Evolutionary conservation across 2,888 invertebrate species (phyloP).

Genomic region (Matsumyia berberina): DNA sequence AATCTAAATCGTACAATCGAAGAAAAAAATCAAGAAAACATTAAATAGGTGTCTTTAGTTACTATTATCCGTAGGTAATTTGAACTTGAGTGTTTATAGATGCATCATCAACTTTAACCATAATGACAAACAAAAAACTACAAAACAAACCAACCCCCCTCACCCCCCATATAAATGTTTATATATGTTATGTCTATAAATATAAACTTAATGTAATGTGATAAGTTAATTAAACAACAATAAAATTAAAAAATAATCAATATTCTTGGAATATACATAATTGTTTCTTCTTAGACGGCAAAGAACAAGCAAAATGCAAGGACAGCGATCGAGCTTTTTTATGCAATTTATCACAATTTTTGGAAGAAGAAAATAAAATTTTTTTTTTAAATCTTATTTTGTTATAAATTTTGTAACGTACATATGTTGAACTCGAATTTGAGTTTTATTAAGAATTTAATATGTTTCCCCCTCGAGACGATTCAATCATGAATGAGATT

Average conservation of each 20-base stretch:
- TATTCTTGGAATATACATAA: slow-evolving; percentile 42
- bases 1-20: slow-evolving; percentile 6
- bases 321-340: not conserved
- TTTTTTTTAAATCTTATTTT: too few species aligned
- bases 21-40: slow-evolving; percentile 12
- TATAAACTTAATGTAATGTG: slow-evolving; percentile 69
- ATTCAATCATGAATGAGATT: too few species aligned
- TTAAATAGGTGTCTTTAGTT: slow-evolving; percentile 42
- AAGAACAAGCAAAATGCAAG: not conserved
- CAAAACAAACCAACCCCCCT: slow-evolving; percentile 4
- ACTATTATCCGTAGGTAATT: slow-evolving; percentile 32
- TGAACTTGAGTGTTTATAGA: slow-evolving; percentile 29
- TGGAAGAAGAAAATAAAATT: not conserved
- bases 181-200: slow-evolving; percentile 22
- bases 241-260: slow-evolving; percentile 44
- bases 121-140: slow-evolving; percentile 15
- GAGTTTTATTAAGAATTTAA: too few species aligned
- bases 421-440: too few species aligned
- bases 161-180: slow-evolving; percentile 20
- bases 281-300: slow-evolving; percentile 20
- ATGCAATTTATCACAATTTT: too few species aligned
- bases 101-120: slow-evolving; percentile 15
- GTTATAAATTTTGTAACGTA: too few species aligned
- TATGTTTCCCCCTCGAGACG: too few species aligned
- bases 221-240: slow-evolving; percentile 64